phyloP scores from a whole-genome alignment of 2,888 invertebrate species.

The Acrobasis suavella region DNA sequence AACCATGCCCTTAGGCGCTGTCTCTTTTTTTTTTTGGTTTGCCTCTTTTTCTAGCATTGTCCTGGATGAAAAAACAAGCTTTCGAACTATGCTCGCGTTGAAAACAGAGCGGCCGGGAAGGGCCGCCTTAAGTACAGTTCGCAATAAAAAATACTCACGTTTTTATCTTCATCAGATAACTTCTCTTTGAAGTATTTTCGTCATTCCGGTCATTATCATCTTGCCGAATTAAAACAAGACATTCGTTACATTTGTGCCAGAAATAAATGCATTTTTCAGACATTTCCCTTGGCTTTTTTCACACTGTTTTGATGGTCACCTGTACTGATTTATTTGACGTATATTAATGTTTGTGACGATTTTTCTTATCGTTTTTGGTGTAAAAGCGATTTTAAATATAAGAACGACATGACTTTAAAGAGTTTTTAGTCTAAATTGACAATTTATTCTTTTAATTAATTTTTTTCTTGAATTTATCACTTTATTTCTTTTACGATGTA shows the following conservation, averaged over 20 bases:
- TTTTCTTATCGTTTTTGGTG: background rate
- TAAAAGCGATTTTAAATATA: background rate
- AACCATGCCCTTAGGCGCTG: too few species aligned
- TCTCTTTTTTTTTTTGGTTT: too few species aligned
- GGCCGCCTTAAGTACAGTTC: background rate
- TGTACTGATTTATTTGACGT: constrained; percentile 1
- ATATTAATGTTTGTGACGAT: background rate
- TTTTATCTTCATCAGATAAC: constrained; percentile 13
- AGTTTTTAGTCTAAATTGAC: background rate
- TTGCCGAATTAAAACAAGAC: constrained; percentile 11
- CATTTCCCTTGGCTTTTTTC: background rate
- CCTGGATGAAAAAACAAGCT: too few species aligned
- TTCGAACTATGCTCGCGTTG: too few species aligned
- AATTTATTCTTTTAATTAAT: too few species aligned
- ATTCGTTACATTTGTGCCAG: constrained; percentile 3
- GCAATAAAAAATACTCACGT: background rate
- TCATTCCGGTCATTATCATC: constrained; percentile 7
- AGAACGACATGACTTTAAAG: background rate
- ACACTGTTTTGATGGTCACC: background rate
- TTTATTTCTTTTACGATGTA: too few species aligned
- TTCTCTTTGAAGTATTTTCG: constrained; percentile 13
- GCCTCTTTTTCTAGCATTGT: too few species aligned
- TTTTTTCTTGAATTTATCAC: too few species aligned
- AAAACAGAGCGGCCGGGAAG: too few species aligned
- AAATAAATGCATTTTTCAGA: constrained; percentile 4